Conservation (phyloP, 2,888 invertebrate species). For the Drosophila fulvimacula region DNA sequence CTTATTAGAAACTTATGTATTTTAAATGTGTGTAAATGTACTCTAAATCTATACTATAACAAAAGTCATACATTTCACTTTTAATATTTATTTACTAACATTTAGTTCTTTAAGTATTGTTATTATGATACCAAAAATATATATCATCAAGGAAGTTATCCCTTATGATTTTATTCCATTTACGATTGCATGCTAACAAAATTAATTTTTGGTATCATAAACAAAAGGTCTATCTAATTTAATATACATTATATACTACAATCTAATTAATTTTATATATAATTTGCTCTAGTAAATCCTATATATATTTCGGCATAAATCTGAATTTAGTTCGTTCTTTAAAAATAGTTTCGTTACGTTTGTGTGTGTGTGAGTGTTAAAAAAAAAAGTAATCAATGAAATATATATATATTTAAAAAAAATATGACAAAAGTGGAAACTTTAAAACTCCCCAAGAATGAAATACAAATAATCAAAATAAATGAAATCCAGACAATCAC, state of each 20-base stretch:
- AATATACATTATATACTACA: conserved; percentile 1
- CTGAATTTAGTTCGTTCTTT: conserved; percentile 32
- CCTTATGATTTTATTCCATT: background rate
- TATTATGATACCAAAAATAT: background rate
- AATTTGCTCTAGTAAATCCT: conserved; percentile 23
- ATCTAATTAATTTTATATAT: conserved; percentile 9
- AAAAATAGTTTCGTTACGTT: conserved; percentile 22
- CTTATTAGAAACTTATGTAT: background rate
- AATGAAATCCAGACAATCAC: conserved; percentile 26
- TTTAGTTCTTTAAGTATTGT: background rate
- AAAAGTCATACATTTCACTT: background rate
- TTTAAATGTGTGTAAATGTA: background rate
- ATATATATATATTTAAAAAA: conserved; percentile 1
- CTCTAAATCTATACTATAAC: background rate
- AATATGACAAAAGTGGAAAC: conserved; percentile 21
- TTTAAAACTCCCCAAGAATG: conserved; percentile 22
- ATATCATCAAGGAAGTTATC: background rate
- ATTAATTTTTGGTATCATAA: background rate
- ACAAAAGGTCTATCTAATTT: background rate
- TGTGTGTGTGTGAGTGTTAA: conserved; percentile 28
- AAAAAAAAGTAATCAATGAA: conserved; percentile 13
- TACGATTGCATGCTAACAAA: conserved; percentile 1
- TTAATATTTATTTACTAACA: conserved; percentile 6
- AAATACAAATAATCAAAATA: conserved; percentile 14
- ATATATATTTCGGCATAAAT: conserved; percentile 12